A percentile compares a stretch with the other conserved stretches of the same genome.
phyloP scores from a whole-genome alignment of 2,797 vertebrate species.

The Artibeus jamaicensis region DNA sequence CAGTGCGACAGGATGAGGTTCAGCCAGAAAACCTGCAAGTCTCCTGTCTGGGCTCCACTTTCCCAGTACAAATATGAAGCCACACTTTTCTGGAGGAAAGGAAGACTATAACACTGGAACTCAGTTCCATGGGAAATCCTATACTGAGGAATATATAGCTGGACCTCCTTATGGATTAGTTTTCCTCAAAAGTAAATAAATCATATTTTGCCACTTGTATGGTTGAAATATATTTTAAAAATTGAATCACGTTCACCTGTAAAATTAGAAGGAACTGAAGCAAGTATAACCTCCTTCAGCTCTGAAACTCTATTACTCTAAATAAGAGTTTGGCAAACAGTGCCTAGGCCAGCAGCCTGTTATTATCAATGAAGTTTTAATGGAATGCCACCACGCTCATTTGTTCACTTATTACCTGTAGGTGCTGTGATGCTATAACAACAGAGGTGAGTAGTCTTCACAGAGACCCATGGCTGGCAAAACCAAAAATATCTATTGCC shows the following conservation, averaged over 20 bases:
- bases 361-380: background rate
- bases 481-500: background rate
- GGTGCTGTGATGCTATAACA: too few relatives aligned
- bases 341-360: background rate
- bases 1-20: background rate
- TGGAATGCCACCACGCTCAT: background rate
- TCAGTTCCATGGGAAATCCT: background rate
- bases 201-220: background rate
- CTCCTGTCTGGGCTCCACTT: background rate
- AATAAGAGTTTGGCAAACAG: background rate
- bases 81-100: background rate
- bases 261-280: background rate
- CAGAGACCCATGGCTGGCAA: background rate
- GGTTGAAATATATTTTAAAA: background rate
- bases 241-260: background rate
- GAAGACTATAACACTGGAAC: background rate
- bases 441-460: background rate
- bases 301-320: background rate
- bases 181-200: background rate
- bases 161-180: background rate
- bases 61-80: background rate
- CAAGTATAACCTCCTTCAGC: background rate
- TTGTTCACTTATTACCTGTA: background rate
- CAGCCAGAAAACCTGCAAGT: background rate
- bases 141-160: fast-evolving